Base-by-base conservation (phyloP, 2,797 vertebrate species). In the Bradypus variegatus region DNA sequence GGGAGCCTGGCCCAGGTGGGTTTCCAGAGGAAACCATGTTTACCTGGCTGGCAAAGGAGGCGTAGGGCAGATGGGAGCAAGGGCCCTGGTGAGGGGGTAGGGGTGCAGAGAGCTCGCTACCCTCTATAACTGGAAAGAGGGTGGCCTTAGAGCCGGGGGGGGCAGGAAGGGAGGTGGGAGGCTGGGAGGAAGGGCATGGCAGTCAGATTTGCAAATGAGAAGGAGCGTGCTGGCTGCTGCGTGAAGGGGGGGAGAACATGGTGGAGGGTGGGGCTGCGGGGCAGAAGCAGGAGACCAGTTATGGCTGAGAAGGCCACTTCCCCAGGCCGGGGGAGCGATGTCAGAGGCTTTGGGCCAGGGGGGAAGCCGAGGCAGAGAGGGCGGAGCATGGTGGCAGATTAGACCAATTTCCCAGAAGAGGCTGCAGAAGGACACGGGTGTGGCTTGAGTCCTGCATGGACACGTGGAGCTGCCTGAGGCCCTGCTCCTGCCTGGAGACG, bases 11-110 rank as follows among this genome's bases (percentile, higher is more conserved):
- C 62, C 69, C 0, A 3, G 50, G 25, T 19, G n/a, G 3, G 72
- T 21, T 72, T 64, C 75, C 11, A 53, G 64, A 45, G 87, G 31
- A 23, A 76, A 60, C 1, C 9, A 1, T 23, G 15, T 76, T 79
- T 53, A 50, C 77, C 33, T 48, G 55, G 75, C 19, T n/a, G 36
- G 50, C 13, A 38, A 50, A 25, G 60, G 73, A 36, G 60, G 50
- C 33, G 6, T 1, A 0, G 4, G 6, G 5, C 41, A n/a, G 27
- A 45, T 19, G 6, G 6, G 23, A 29, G 23, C 36, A 11, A 72
- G 38, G 38, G 48, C 27, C 69, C 31, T 25, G 60, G 25, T 45
- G 48, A 73, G 78, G 19, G 12, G 3, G 2, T 3, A 5, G 0
- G 12, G 6, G 19, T 3, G 18, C 62, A 3, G 38, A 64, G 33